A percentile compares a stretch with the other conserved stretches of the same genome.
phyloP scores from a whole-genome alignment of 2,797 vertebrate genomes.

The Etheostoma nigrum region DNA sequence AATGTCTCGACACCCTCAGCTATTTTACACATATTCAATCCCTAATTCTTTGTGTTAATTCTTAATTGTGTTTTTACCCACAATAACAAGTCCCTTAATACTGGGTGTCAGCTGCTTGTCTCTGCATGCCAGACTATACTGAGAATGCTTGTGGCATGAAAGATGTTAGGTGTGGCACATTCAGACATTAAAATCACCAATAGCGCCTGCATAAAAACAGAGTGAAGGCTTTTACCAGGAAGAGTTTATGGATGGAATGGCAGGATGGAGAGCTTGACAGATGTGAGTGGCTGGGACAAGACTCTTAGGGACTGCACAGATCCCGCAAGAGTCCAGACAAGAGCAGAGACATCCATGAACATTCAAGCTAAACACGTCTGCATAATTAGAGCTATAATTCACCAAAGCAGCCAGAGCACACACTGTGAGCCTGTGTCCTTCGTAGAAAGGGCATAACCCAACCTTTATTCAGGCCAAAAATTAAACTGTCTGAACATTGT shows the following conservation, averaged over 20 bases:
- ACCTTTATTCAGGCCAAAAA: slow-evolving; percentile 50
- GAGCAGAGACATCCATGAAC: slow-evolving; percentile 73
- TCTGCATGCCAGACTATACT: slow-evolving; percentile 58
- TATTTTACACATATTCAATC: slow-evolving; percentile 29
- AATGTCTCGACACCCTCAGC: slow-evolving; percentile 3
- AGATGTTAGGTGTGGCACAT: slow-evolving; percentile 71
- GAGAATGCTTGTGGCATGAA: slow-evolving; percentile 68
- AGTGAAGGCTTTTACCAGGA: slow-evolving; percentile 57
- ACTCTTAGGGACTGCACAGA: slow-evolving; percentile 53
- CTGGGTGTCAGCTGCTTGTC: slow-evolving; percentile 58
- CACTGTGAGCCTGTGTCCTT: slow-evolving; percentile 56
- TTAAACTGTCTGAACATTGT: slow-evolving; percentile 50
- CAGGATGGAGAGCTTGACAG: slow-evolving; percentile 48
- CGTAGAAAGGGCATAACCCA: slow-evolving; percentile 54
- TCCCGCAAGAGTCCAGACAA: slow-evolving; percentile 69
- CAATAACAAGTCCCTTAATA: slow-evolving; percentile 53
- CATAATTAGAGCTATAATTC: slow-evolving; percentile 80
- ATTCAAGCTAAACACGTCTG: slow-evolving; percentile 78
- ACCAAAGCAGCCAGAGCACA: slow-evolving; percentile 52
- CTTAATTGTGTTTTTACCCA: slow-evolving; percentile 44
- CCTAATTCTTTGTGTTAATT: slow-evolving; percentile 35
- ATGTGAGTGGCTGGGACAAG: slow-evolving; percentile 56
- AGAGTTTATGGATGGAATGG: slow-evolving; percentile 60
- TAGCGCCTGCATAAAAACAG: slow-evolving; percentile 68
- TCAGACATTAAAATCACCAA: slow-evolving; percentile 71